A percentile compares a stretch with the other conserved stretches of the same genome.
phyloP scores from a whole-genome alignment of 2,113 vertebrate species.

The Rhabdomys dilectus region DNA sequence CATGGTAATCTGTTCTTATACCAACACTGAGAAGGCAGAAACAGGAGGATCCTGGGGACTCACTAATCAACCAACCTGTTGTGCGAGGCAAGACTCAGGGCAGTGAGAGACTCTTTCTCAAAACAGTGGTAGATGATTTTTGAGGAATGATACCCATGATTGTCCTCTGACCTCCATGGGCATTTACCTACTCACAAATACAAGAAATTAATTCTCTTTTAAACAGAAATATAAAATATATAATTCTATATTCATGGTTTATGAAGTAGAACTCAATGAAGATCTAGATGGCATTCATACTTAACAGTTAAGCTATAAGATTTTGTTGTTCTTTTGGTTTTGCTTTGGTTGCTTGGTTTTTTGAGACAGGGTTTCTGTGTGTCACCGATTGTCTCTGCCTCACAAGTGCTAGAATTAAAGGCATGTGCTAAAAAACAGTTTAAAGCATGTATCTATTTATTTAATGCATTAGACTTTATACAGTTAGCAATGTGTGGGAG shows the following conservation, averaged over 20 bases:
- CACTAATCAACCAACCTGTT: background rate
- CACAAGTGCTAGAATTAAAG: background rate
- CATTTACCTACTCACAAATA: background rate
- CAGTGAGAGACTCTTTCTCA: background rate
- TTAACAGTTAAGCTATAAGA: conserved; percentile 20
- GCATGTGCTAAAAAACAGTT: background rate
- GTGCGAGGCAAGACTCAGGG: background rate
- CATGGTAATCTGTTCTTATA: background rate
- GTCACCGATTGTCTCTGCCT: background rate
- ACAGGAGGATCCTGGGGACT: background rate
- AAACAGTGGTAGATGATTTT: background rate
- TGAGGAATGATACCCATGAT: background rate
- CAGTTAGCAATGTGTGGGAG: conserved; percentile 30
- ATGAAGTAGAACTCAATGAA: conserved; percentile 16
- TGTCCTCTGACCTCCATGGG: background rate
- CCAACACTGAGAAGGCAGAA: background rate
- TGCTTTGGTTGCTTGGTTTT: background rate
- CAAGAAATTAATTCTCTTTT: background rate
- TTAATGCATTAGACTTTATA: background rate
- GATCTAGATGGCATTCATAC: background rate
- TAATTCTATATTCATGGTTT: conserved; percentile 47
- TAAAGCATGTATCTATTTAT: background rate
- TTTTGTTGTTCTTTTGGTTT: background rate
- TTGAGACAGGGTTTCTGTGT: too few relatives aligned
- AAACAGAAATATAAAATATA: conserved; percentile 25